Percentiles rank a stretch among this genome's conserved stretches.
These are phyloP conservation scores for Liparis tanakae DNA, from an alignment of 2,797 vertebrate genomes.

Conservation along the genomic window DNA sequence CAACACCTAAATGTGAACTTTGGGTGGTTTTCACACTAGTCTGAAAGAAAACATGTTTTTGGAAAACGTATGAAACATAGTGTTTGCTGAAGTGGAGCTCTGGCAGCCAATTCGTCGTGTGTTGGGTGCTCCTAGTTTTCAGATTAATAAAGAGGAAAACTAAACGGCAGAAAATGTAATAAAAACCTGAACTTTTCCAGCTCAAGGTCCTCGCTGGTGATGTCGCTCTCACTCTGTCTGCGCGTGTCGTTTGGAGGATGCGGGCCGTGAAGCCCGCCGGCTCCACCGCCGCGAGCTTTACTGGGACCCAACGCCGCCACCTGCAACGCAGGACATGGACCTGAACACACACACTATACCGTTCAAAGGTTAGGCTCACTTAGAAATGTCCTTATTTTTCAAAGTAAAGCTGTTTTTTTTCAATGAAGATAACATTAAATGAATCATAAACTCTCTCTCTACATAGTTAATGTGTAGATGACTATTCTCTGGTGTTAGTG, in stretches of 20 bases:
- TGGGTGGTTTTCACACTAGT: not conserved
- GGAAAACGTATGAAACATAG: no score
- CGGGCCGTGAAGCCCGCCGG: conserved; percentile 64
- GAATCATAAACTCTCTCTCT: no score
- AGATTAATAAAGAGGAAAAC: not conserved
- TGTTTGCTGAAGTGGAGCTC: not conserved
- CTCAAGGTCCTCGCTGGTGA: conserved; percentile 83
- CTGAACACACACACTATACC: conserved; percentile 33
- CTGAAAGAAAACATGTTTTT: no score
- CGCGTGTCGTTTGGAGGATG: conserved; percentile 64
- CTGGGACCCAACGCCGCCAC: conserved; percentile 75
- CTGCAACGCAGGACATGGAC: conserved; percentile 69
- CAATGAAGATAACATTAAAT: no score
- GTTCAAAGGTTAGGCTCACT: no score
- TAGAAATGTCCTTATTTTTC: no score
- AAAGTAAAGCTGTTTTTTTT: no score
- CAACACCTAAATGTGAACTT: no score
- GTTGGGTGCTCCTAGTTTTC: not conserved
- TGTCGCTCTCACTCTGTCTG: conserved; percentile 68
- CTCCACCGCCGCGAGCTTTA: no score
- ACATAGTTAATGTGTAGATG: no score
- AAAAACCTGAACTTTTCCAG: conserved; percentile 90
- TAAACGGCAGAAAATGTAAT: not conserved
- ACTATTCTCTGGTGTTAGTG: no score
- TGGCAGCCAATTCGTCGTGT: not conserved